A percentile compares a stretch with the other conserved stretches of the same genome.
Conservation (phyloP, 2,888 invertebrate genomes). For the Oxycera nigricornis region DNA sequence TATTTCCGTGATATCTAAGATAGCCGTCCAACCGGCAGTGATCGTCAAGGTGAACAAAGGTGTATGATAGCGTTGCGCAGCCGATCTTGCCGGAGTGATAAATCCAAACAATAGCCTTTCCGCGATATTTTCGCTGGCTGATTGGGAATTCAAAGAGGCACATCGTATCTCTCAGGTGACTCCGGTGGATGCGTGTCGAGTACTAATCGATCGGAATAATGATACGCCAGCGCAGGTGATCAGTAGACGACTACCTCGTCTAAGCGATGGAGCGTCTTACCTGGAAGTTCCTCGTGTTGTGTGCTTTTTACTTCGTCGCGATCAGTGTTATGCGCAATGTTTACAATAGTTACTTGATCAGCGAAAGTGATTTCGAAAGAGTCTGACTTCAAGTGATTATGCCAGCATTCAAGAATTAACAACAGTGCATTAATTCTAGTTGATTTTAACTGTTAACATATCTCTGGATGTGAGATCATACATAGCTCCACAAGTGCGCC, state of each 20-base stretch:
- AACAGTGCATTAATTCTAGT: no score
- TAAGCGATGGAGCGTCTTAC: conserved; percentile 51
- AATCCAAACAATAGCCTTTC: conserved; percentile 14
- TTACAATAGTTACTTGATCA: conserved; percentile 23
- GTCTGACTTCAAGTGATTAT: not conserved
- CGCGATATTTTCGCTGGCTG: not conserved
- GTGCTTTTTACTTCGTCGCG: conserved; percentile 51
- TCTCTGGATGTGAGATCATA: no score
- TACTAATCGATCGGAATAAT: no score
- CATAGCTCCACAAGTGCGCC: no score
- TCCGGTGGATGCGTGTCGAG: not conserved
- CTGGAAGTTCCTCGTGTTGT: conserved; percentile 50
- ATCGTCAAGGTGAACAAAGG: conserved; percentile 4
- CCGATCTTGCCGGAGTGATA: conserved; percentile 6
- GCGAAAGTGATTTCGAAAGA: not conserved
- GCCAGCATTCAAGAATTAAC: no score
- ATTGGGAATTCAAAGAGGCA: not conserved
- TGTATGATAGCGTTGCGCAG: not conserved
- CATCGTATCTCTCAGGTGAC: not conserved
- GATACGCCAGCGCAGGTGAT: not conserved
- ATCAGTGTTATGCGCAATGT: conserved; percentile 43
- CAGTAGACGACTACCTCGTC: conserved; percentile 20
- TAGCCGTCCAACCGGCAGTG: not conserved
- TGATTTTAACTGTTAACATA: no score
- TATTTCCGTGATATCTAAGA: conserved; percentile 35